Base-by-base conservation (phyloP, 1,140 invertebrate species). In the Heliothis virescens region DNA sequence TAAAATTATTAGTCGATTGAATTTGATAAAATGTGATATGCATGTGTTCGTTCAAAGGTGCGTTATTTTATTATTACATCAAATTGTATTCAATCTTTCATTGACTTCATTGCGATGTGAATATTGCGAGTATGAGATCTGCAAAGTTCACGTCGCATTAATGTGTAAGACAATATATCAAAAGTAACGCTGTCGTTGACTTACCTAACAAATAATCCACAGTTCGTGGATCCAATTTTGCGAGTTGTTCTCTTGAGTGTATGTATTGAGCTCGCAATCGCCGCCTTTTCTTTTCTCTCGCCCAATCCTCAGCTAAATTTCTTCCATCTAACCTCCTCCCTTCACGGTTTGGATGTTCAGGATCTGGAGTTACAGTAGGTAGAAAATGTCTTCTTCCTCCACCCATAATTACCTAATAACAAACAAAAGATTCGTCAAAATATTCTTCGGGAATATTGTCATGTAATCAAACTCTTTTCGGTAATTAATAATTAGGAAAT, bases 261-360 rank as follows among this genome's bases (percentile, higher is more conserved):
- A 97, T 96, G 81, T 97, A 97, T 83, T 96, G 95, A 0, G 96
- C 95, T 57, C 93, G 82, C 3, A 96, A 82, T 55, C 95, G 95
- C 72, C 95, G 90, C 83, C 95, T 91, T 81, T 95, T 96, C 87
- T 96, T 96, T 81, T 96, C 96, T 73, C 95, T 94, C 0, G 96
- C 93, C 96, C 97, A 97, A 77, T 97, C 96, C 71, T 97, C 96
- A 41, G 97, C 96, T 65, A 97, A 91, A 92, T 97, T 97, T 83
- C 96, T 94, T 5, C 97, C 96, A 86, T 97, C 97, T 0, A 96
- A 87, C 84, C 97, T 94, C 83, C 96, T 91, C 2, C 96, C 96
- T 80, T 96, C 94, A 15, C 92, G 84, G 48, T 95, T 95, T 10
- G 95, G 94, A 86, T 96, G 95, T 84, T 97, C 96, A 2, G 96